Base-by-base conservation (phyloP, 2,888 invertebrate species). In the Mellilla xanthometata region DNA sequence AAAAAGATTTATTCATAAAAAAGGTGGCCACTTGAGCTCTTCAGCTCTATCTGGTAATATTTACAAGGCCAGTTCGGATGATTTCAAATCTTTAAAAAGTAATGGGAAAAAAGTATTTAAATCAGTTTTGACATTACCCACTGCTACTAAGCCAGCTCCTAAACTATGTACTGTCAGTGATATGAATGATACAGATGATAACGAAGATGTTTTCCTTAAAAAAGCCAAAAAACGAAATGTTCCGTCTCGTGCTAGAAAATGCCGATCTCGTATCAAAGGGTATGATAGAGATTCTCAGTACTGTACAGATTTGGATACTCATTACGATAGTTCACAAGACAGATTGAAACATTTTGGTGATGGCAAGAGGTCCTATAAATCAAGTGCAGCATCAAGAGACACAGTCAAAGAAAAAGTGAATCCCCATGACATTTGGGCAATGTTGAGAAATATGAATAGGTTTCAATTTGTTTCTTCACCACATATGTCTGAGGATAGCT, bases 21-120 rank as follows among this genome's bases (percentile, higher is more conserved):
- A 71, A 52, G 58, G 60, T 6, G 49, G 65, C 3, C 68, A 75
- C 27, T 54, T 73, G 4, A 43, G 65, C 2, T 77, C 82, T 3
- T 81, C 83, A 3, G 78, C 82, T 7, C 52, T 79, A 44, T 78
- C 80, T 29, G 65, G 62, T 15, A 76, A 75, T 36, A 61, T 87
- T 23, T 86, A 83, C 50, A 86, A 78, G 68, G 73, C 81, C n/a
- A 85, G 65, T 59, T 88, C 87, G 5, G 82, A 77, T 51, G 82
- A 87, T 51, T 76, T 81, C 27, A 81, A 74, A 52, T 34, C 58
- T 4, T 35, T 51, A 8, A 81, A 73, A 58, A 65, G 56, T 39
- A 70, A 50, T 30, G 24, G 3, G 2, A 80, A 68, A 50, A 86
- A 83, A 52, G 66, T 70, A 2, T 76, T 80, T 47, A 88, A 87